Evolutionary conservation across 2,888 invertebrate species (phyloP).

Genomic region (Luperina nickerlii): DNA sequence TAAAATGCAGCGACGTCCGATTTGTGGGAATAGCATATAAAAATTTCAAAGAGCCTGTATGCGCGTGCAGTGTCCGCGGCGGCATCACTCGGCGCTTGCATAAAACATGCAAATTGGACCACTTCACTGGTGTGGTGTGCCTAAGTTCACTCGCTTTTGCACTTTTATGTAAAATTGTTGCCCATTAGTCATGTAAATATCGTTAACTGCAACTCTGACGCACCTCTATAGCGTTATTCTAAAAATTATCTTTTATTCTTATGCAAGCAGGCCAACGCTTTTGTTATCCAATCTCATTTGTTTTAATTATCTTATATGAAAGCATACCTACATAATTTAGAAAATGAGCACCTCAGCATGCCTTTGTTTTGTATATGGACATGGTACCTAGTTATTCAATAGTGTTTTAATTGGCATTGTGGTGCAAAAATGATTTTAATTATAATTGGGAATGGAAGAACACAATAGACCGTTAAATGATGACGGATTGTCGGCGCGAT

Average conservation of each 20-base stretch:
- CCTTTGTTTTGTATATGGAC: conserved; percentile 53
- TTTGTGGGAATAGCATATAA: conserved; percentile 88
- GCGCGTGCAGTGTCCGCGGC: conserved; percentile 82
- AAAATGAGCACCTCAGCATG: conserved; percentile 54
- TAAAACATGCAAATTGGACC: conserved; percentile 90
- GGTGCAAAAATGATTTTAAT: conserved; percentile 78
- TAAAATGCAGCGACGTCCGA: conserved; percentile 85
- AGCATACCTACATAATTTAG: conserved; percentile 56
- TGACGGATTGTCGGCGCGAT: conserved; percentile 78
- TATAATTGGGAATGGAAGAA: conserved; percentile 77
- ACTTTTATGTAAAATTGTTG: conserved; percentile 88
- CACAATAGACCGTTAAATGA: conserved; percentile 84
- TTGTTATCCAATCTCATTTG: conserved; percentile 58
- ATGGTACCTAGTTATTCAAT: conserved; percentile 58
- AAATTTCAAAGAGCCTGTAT: conserved; percentile 86
- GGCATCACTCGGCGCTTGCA: conserved; percentile 85
- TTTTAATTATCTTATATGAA: conserved; percentile 53
- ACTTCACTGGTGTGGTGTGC: conserved; percentile 83
- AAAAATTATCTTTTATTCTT: conserved; percentile 71
- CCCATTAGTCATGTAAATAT: conserved; percentile 88
- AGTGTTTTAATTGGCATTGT: conserved; percentile 74
- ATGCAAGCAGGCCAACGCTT: conserved; percentile 55
- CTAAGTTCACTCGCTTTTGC: conserved; percentile 88
- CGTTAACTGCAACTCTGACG: conserved; percentile 82
- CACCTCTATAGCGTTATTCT: conserved; percentile 68